Percentiles rank a stretch among this genome's conserved stretches.
These are phyloP conservation scores for Vulpes ferrilata DNA, from an alignment of 2,113 vertebrate species.

Conservation along the genomic window DNA sequence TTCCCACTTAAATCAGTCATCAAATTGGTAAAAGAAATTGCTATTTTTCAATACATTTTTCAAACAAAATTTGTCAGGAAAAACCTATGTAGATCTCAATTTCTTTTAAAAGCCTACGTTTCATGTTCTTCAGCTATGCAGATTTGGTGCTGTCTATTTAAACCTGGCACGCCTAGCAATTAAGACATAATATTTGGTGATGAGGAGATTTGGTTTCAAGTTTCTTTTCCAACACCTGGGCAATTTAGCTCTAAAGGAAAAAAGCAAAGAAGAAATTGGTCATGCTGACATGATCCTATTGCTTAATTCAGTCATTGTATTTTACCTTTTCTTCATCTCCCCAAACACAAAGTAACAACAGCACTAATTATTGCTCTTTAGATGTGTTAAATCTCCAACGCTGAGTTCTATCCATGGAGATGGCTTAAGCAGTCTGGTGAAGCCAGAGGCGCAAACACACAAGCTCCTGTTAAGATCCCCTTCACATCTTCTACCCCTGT, in stretches of 20 bases:
- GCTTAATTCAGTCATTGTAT: slow-evolving; percentile 36
- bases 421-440: not conserved
- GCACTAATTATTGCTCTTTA: slow-evolving; percentile 50
- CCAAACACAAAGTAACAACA: slow-evolving; percentile 17
- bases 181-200: slow-evolving; percentile 77
- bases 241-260: slow-evolving; percentile 64
- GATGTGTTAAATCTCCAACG: not conserved
- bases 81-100: slow-evolving; percentile 32
- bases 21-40: slow-evolving; percentile 34
- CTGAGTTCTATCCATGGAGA: not conserved
- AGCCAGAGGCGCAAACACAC: not conserved
- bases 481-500: not conserved
- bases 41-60: slow-evolving; percentile 36
- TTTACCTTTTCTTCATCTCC: slow-evolving; percentile 39
- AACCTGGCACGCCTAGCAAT: slow-evolving; percentile 58
- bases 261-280: slow-evolving; percentile 67
- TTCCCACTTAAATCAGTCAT: slow-evolving; percentile 18
- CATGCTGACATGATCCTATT: slow-evolving; percentile 60
- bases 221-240: slow-evolving; percentile 58
- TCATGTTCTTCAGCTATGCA: slow-evolving; percentile 33
- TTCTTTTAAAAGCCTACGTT: slow-evolving; percentile 56
- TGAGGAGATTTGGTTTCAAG: slow-evolving; percentile 68
- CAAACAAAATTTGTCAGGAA: slow-evolving; percentile 39
- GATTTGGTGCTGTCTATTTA: slow-evolving; percentile 40
- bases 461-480: not conserved